Base-by-base conservation (phyloP, 1,140 invertebrate genomes). In the Drosophila ambigua region DNA sequence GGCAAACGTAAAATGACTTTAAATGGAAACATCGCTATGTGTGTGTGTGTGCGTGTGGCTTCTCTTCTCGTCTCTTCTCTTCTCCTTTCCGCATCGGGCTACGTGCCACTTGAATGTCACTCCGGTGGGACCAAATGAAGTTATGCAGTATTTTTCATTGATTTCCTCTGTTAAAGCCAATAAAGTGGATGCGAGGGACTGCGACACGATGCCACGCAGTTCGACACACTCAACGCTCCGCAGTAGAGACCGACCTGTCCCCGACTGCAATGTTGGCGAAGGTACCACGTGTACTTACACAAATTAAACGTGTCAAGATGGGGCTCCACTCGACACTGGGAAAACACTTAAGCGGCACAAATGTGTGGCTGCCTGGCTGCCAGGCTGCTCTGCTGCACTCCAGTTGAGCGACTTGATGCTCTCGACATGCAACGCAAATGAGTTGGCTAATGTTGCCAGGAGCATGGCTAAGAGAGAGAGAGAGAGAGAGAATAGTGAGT, bases 81-180 rank as follows among this genome's bases (percentile, higher is more conserved):
- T 51, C 63, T 68, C 50, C 51, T 62, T 67, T 73, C 72, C 57
- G 66, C 62, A 74, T 60, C 55, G 53, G 54, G 60, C 41, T 77
- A 85, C 81, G 81, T 82, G 77, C 62, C 77, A 66, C 80, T 78
- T 78, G 75, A 60, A 66, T 72, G 67, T 53, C 39, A 44, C 59
- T 46, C 31, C 44, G 48, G 31, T 50, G 31, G 51, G 48, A 45
- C 44, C 52, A 88, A 77, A 88, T 72, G 79, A 79, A 87, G 83
- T 87, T 87, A 88, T 88, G 78, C 78, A 79, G 71, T 73, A 55
- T 60, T 69, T 75, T 76, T 81, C 83, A 82, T 88, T 88, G 82
- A 87, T 88, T 88, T 76, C 71, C 61, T 49, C 48, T 50, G 50
- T 5, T 44, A 31, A 48, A 51, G 35, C 67, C 80, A 84, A 73